Conservation (phyloP, 1,140 invertebrate species). For the Patella vulgata region DNA sequence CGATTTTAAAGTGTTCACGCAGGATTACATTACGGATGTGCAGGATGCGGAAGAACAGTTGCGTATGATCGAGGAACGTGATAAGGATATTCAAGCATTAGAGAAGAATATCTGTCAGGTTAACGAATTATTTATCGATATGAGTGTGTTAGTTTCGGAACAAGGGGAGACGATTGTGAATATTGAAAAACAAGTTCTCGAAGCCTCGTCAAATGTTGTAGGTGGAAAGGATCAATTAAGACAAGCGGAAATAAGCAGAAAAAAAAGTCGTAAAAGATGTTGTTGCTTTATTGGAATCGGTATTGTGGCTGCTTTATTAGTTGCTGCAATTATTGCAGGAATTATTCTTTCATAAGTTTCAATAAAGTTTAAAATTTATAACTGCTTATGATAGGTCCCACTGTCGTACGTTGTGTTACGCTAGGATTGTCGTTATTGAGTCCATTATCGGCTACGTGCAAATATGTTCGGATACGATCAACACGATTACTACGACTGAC, state of each 20-base stretch:
- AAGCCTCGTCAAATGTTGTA: constrained; percentile 34
- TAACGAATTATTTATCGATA: constrained; percentile 48
- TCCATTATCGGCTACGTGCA: too few species aligned
- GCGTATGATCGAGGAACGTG: constrained; percentile 70
- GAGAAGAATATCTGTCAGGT: constrained; percentile 50
- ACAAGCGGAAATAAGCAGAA: constrained; percentile 32
- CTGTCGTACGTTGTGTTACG: too few species aligned
- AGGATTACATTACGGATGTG: constrained; percentile 41
- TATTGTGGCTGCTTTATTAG: constrained; percentile 25
- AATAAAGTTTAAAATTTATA: too few species aligned
- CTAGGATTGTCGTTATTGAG: too few species aligned
- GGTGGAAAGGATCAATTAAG: constrained; percentile 33
- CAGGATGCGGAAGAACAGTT: constrained; percentile 42
- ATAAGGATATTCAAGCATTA: constrained; percentile 44
- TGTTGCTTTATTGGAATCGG: constrained; percentile 39
- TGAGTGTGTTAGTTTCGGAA: constrained; percentile 42
- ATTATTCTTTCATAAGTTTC: too few species aligned
- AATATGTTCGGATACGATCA: too few species aligned
- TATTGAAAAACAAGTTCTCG: constrained; percentile 38
- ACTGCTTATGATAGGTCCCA: too few species aligned
- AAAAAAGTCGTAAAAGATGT: constrained; percentile 37
- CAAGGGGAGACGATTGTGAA: constrained; percentile 49
- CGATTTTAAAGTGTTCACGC: constrained; percentile 39
- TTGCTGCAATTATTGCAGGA: constrained; percentile 38
- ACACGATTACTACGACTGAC: too few species aligned